Evolutionary conservation across 2,888 invertebrate genomes (phyloP).

Genomic region (Malthinus flaveolus): DNA sequence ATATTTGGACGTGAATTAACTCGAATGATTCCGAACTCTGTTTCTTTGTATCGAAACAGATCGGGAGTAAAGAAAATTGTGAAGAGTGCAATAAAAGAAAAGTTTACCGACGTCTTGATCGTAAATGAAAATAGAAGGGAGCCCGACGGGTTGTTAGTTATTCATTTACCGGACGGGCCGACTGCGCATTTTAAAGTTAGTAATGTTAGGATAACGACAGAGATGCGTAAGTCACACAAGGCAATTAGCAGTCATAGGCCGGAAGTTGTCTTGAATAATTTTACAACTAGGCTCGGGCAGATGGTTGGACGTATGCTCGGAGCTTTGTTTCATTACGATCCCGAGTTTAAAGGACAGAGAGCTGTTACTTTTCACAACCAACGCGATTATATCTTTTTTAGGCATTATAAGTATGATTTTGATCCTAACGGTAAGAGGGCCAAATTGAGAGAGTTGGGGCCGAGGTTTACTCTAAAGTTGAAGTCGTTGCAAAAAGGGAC

Average conservation of each 20-base stretch:
- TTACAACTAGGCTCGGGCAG: slow-evolving; percentile 90
- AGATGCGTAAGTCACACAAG: slow-evolving; percentile 76
- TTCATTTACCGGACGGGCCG: slow-evolving; percentile 95
- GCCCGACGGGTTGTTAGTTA: slow-evolving; percentile 89
- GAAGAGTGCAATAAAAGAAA: slow-evolving; percentile 76
- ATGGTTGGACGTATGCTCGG: slow-evolving; percentile 91
- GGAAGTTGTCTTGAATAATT: slow-evolving; percentile 95
- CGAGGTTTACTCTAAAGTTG: slow-evolving; percentile 92
- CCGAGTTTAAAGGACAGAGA: slow-evolving; percentile 90
- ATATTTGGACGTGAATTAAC: slow-evolving; percentile 91
- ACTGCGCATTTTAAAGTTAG: slow-evolving; percentile 95
- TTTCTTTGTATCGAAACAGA: slow-evolving; percentile 82
- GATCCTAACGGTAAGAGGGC: slow-evolving; percentile 75
- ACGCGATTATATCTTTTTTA: slow-evolving; percentile 97
- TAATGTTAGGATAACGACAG: slow-evolving; percentile 87
- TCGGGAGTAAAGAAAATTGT: slow-evolving; percentile 93
- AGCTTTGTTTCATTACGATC: slow-evolving; percentile 92
- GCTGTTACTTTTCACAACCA: slow-evolving; percentile 99
- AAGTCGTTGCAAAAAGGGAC: slow-evolving; percentile 94
- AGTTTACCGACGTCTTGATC: slow-evolving; percentile 87
- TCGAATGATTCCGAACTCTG: slow-evolving; percentile 90
- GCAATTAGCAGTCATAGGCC: slow-evolving; percentile 88
- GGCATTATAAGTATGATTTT: slow-evolving; percentile 81
- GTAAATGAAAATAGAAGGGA: slow-evolving; percentile 92
- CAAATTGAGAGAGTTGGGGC: slow-evolving; percentile 90